A percentile compares a stretch with the other conserved stretches of the same genome.
Conservation (phyloP, 2,113 vertebrate species). For the Equus przewalskii region DNA sequence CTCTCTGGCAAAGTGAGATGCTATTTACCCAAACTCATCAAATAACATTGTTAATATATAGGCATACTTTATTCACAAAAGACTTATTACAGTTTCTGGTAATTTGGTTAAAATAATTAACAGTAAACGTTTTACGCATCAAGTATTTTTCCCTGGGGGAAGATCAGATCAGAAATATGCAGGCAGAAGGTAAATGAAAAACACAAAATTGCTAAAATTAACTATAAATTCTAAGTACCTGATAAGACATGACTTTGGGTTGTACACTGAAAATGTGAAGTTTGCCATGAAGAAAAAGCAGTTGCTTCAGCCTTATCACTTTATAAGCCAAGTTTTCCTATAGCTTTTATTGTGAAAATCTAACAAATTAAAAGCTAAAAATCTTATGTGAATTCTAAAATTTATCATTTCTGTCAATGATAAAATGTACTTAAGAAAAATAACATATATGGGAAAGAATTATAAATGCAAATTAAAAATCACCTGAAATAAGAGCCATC, state of each 20-base stretch:
- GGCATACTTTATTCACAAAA: not conserved
- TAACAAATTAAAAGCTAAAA: not conserved
- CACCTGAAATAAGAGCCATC: not conserved
- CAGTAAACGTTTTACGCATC: slow-evolving; percentile 4
- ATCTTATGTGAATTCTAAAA: not conserved
- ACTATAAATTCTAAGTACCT: not conserved
- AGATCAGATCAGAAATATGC: not conserved
- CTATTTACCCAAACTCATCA: not conserved
- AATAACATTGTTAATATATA: not conserved
- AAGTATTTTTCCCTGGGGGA: not conserved
- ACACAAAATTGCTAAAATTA: not conserved
- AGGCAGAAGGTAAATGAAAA: slow-evolving; percentile 6
- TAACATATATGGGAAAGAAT: not conserved
- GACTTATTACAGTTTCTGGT: not conserved
- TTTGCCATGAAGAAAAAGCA: not conserved
- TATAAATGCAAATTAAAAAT: not conserved
- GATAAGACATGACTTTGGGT: not conserved
- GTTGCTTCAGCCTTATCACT: not conserved
- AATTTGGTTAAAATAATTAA: slow-evolving; percentile 27
- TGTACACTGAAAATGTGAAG: not conserved
- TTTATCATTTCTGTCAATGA: not conserved
- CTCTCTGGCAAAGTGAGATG: slow-evolving; percentile 6
- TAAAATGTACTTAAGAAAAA: not conserved
- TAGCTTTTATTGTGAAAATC: not conserved
- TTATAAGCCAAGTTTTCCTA: not conserved